phyloP scores from a whole-genome alignment of 2,888 invertebrate genomes.

The Hirtodrosophila cameraria region DNA sequence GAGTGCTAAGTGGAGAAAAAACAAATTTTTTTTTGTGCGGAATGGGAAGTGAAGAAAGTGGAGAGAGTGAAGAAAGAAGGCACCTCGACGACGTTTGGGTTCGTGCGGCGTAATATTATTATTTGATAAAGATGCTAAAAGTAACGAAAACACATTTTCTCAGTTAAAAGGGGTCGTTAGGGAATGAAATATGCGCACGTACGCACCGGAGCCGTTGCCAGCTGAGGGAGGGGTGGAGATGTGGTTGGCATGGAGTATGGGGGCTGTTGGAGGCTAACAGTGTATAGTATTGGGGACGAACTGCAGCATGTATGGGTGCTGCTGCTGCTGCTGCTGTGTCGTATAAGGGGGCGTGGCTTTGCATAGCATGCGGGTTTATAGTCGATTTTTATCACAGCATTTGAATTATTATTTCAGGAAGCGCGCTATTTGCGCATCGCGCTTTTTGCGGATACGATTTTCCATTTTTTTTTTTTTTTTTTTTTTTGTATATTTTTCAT shows the following conservation, averaged over 20 bases:
- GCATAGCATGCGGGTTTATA: slow-evolving; percentile 73
- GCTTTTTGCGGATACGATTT: slow-evolving; percentile 76
- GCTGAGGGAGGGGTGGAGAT: slow-evolving; percentile 6
- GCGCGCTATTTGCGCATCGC: slow-evolving; percentile 82
- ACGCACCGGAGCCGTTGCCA: slow-evolving; percentile 69
- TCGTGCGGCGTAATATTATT: slow-evolving; percentile 81
- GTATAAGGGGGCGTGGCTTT: slow-evolving; percentile 51
- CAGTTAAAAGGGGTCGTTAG: slow-evolving; percentile 83
- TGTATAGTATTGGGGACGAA: slow-evolving; percentile 20
- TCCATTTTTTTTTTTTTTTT: slow-evolving; percentile 23
- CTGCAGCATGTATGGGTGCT: slow-evolving; percentile 60
- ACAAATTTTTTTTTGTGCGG: slow-evolving; percentile 61
- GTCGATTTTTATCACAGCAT: slow-evolving; percentile 81
- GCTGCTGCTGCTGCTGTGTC: slow-evolving; percentile 23
- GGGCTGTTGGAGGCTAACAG: neutral
- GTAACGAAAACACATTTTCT: slow-evolving; percentile 83
- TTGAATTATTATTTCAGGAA: slow-evolving; percentile 83
- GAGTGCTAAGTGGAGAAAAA: slow-evolving; percentile 71
- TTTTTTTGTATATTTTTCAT: slow-evolving; percentile 7
- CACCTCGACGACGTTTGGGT: slow-evolving; percentile 74
- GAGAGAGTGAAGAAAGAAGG: slow-evolving; percentile 18
- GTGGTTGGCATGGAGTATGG: neutral
- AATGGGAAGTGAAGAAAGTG: slow-evolving; percentile 1
- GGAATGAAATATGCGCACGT: slow-evolving; percentile 83
- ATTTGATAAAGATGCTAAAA: slow-evolving; percentile 83